Conservation (phyloP, 2,113 vertebrate genomes). For the Urocitellus parryii region DNA sequence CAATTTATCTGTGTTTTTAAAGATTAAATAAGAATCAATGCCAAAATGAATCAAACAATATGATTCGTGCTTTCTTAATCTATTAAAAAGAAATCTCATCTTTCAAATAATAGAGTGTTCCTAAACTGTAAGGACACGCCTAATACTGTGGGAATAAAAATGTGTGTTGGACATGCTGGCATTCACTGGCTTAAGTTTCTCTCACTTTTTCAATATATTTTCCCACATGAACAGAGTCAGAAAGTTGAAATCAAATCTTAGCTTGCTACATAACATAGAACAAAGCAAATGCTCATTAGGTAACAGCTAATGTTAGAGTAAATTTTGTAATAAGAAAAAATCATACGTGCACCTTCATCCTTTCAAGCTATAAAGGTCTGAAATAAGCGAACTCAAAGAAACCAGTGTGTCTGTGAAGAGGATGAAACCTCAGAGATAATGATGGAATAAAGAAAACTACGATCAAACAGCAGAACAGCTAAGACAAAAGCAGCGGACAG, state of each 20-base stretch:
- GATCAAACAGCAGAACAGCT: not conserved
- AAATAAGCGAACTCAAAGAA: not conserved
- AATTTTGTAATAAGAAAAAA: not conserved
- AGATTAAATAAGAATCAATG: not conserved
- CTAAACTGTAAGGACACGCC: not conserved
- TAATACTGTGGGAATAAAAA: not conserved
- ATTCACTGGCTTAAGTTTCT: not conserved
- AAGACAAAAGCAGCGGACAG: not conserved
- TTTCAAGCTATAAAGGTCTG: not conserved
- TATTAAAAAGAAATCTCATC: not conserved
- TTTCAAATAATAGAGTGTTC: constrained; percentile 2
- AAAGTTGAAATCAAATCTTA: not conserved
- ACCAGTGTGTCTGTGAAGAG: not conserved
- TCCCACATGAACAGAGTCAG: not conserved
- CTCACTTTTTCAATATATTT: not conserved
- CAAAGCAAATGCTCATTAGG: not conserved
- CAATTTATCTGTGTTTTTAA: not conserved
- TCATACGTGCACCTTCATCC: not conserved
- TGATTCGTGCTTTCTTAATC: not conserved
- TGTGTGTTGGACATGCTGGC: not conserved
- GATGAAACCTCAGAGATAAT: not conserved
- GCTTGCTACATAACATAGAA: not conserved
- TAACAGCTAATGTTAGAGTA: not conserved
- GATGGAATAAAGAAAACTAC: not conserved
- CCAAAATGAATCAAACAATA: not conserved